phyloP scores from a whole-genome alignment of 2,797 vertebrate species.

The Crenuchus spilurus region DNA sequence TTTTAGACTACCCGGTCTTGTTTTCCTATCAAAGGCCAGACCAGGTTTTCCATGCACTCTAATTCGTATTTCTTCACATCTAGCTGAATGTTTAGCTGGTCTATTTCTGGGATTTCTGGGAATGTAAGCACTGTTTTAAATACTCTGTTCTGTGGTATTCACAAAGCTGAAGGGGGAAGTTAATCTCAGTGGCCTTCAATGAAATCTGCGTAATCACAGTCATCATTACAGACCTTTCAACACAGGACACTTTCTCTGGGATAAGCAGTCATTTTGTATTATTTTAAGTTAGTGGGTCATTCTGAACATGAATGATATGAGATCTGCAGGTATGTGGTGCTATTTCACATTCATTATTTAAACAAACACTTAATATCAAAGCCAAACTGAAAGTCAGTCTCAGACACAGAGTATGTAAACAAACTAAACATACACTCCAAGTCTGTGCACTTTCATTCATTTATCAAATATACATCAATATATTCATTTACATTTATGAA shows the following conservation, averaged over 20 bases:
- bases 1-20: constrained; percentile 58
- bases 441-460: background rate
- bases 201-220: constrained; percentile 6
- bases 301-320: too few relatives aligned
- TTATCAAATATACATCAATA: too few relatives aligned
- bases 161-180: background rate
- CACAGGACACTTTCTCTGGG: background rate
- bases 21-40: constrained; percentile 52
- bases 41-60: constrained; percentile 28
- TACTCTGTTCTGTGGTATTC: background rate
- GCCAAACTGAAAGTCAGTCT: too few relatives aligned
- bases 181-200: background rate
- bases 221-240: background rate
- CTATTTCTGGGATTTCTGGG: constrained; percentile 8
- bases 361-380: too few relatives aligned
- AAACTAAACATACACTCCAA: background rate
- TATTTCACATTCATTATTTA: too few relatives aligned
- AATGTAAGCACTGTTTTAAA: background rate
- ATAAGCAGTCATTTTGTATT: too few relatives aligned
- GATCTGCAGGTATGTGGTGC: too few relatives aligned
- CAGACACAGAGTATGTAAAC: constrained; percentile 3
- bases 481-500: too few relatives aligned
- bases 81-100: background rate
- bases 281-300: too few relatives aligned
- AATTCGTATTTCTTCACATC: constrained; percentile 9